Base-by-base conservation (phyloP, 1,140 invertebrate genomes). In the Diploscapter pachys region DNA sequence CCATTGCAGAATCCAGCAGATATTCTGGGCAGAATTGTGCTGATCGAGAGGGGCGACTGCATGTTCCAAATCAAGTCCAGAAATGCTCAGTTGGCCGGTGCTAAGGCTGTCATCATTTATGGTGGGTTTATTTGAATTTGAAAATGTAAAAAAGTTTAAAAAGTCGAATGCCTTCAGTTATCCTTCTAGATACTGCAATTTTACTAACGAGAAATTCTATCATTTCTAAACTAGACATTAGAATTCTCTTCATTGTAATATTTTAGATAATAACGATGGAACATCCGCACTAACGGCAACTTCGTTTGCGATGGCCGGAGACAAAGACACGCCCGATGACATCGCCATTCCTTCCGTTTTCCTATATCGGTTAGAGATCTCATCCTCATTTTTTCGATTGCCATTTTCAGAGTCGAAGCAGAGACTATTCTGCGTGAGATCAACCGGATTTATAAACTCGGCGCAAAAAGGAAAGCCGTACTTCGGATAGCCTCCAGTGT, bases 51-150 rank as follows among this genome's bases (percentile, higher is more conserved):
- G 50, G 94, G 95, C 0, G 91, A 92, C 80, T 98, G 96, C 86
- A 96, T 95, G 88, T 99, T 99, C 86, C 90, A 96, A 93, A 97
- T 79, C 98, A 74, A 98, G 89, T 90, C 91, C 81, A 74, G 71
- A 59, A 88, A 90, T 82, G 88, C 95, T n/a, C 91, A 96, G 88
- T 88, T 89, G 72, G 90, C 91, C 31, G 93, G 94, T 31, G 94
- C 92, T 5, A 87, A 91, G 54, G 93, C 91, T 31, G 92, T 92
- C 51, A 93, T 98, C 81, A 91, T 96, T 5, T 87, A 96, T 75
- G 88, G 88, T 89, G 80, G 1, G 31, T 31, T 31, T 31, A 31
- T 31, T 31, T 31, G 31, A 31, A 31, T 31, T 31, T 31, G 0
- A 31, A 31, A 31, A 31, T 31, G 31, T 31, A 31, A 31, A 31